Percentiles rank a stretch among this genome's conserved stretches.
Evolutionary conservation across 2,113 vertebrate genomes (phyloP).

Genomic region (Apus apus): DNA sequence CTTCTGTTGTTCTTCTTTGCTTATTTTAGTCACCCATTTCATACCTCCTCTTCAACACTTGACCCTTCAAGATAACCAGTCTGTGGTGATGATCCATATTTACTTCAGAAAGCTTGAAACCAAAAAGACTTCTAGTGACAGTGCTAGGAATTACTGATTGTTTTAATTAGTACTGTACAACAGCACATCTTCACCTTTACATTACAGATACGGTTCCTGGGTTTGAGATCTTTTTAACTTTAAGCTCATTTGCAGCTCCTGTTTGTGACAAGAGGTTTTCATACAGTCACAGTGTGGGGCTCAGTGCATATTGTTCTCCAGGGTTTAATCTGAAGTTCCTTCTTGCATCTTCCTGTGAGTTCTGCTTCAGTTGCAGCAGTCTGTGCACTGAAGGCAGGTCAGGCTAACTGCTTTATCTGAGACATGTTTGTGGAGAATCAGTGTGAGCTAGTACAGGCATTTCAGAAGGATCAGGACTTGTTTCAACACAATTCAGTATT

Average conservation of each 20-base stretch:
- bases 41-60: constrained; percentile 67
- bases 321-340: background rate
- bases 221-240: background rate
- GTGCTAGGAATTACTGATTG: background rate
- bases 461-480: background rate
- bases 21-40: constrained; percentile 63
- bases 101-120: constrained; percentile 1
- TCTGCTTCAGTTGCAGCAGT: background rate
- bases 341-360: background rate
- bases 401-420: background rate
- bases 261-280: background rate
- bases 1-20: constrained; percentile 55
- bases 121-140: background rate
- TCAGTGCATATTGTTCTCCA: background rate
- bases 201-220: background rate
- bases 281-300: background rate
- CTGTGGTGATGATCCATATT: constrained; percentile 19
- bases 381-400: background rate
- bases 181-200: background rate
- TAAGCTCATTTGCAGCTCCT: background rate
- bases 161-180: background rate
- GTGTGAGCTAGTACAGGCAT: background rate
- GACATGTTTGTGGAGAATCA: background rate
- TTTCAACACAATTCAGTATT: background rate
- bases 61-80: constrained; percentile 58